Base-by-base conservation (phyloP, 2,113 vertebrate genomes). In the Cebidichthys violaceus region DNA sequence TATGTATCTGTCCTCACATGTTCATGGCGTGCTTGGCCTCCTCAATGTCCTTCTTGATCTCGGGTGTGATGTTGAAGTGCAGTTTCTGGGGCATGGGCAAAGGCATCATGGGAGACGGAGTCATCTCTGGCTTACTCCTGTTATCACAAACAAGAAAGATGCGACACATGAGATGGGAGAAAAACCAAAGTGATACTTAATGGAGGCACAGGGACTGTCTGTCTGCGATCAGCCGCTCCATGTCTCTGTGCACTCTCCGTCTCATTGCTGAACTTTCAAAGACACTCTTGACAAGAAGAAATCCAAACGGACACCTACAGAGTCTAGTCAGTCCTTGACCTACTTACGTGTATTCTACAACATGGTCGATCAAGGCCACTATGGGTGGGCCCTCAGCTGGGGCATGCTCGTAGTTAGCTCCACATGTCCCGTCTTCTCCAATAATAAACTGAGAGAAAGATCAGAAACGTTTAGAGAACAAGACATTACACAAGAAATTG, bases 311-410 rank as follows among this genome's bases (percentile, higher is more conserved):
- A 71, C 31, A n/a, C 31, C 6, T 6, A 22, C n/a, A 31, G 15
- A 77, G 35, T 22, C 31, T 0, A 62, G 50, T 52, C 33, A 4
- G 15, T 29, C 20, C 45, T 15, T 43, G 18, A 68, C 24, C 62
- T 64, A 90, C 97, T 96, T 94, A 99, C 98, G 95, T 97, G 94
- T 96, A 98, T 83, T 97, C 95, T 1, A 99, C 96, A 0, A 99
- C 93, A 7, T 99, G 96, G 90, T 99, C 98, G 61, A 99, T 66
- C 43, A 99, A 92, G 41, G 97, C 90, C 2, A 98, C 90, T 0
- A 99, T 97, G 43, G 98, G 98, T 0, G 98, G 98, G 0, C 98
- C 98, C 84, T 99, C 98, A 0, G 98, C 96, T 0, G 97, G 96
- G 0, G 98, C 97, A 0, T 99, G 98, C 77, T 99, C 98, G 0